Conservation (phyloP, 2,797 vertebrate species). For the Sebastes hubbsi region DNA sequence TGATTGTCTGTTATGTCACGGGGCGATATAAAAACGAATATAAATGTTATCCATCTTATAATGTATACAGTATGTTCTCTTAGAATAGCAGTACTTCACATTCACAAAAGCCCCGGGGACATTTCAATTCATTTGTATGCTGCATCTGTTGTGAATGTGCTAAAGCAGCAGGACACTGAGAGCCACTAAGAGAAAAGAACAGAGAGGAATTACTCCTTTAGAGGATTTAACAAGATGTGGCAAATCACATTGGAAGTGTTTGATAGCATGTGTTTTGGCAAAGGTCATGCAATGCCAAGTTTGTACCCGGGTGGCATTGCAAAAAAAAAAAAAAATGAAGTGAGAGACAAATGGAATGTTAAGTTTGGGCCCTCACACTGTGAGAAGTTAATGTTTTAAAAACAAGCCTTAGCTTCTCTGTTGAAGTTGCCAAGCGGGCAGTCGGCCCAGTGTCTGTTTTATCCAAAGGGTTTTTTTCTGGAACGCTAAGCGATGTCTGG, state of each 20-base stretch:
- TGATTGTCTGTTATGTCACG: neutral
- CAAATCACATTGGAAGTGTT: neutral
- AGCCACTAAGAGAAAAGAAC: neutral
- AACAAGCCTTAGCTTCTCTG: conserved; percentile 44
- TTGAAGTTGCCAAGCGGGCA: conserved; percentile 64
- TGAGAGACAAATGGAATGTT: conserved; percentile 32
- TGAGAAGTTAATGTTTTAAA: conserved; percentile 55
- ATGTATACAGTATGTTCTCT: neutral
- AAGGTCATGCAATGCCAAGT: neutral
- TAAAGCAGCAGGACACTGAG: neutral
- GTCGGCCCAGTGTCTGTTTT: conserved; percentile 58
- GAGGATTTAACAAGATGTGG: neutral
- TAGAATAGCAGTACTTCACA: neutral
- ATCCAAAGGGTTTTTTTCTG: conserved; percentile 8
- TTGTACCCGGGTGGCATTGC: conserved; percentile 18
- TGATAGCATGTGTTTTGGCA: conserved; percentile 4
- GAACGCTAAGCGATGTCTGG: conserved; percentile 17
- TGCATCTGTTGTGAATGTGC: conserved; percentile 20
- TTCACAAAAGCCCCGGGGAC: neutral
- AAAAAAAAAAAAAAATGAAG: neutral
- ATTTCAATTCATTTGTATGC: neutral
- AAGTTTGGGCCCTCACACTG: conserved; percentile 22
- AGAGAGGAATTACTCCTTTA: neutral
- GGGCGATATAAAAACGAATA: neutral
- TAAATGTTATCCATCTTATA: neutral